phyloP scores from a whole-genome alignment of 2,113 vertebrate species.

The Platichthys flesus region DNA sequence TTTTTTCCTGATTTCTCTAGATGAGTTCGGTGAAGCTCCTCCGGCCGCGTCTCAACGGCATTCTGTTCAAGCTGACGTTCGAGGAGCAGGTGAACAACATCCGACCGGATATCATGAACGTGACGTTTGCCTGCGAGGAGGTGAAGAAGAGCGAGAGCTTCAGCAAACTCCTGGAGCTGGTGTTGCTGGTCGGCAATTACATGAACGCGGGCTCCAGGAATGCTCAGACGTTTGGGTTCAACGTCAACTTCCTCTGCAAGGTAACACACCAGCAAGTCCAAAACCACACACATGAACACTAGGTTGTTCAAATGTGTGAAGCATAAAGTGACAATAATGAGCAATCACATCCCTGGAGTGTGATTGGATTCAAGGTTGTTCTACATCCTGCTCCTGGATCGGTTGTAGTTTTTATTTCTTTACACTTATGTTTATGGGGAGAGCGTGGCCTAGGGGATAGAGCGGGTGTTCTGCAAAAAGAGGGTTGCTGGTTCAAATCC shows the following conservation, averaged over 20 bases:
- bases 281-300: neutral
- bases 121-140: constrained; percentile 96
- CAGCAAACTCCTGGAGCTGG: constrained; percentile 88
- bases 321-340: neutral
- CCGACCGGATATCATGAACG: constrained; percentile 95
- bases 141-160: constrained; percentile 96
- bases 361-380: neutral
- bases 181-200: constrained; percentile 95
- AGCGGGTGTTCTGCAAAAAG: too few relatives aligned
- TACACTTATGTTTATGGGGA: too few relatives aligned
- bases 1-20: constrained; percentile 70
- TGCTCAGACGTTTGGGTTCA: constrained; percentile 96
- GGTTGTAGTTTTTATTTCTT: too few relatives aligned
- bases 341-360: neutral
- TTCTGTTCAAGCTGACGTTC: constrained; percentile 94
- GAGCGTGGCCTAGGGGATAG: too few relatives aligned
- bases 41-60: constrained; percentile 89
- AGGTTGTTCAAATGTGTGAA: neutral
- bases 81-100: constrained; percentile 98
- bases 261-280: constrained; percentile 72
- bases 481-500: too few relatives aligned
- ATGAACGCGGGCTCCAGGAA: constrained; percentile 99
- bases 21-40: constrained; percentile 97
- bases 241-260: constrained; percentile 96
- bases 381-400: too few relatives aligned